Percentiles rank a stretch among this genome's conserved stretches.
Evolutionary conservation across 2,113 vertebrate genomes (phyloP).

Genomic region (Pseudorhombus dupliciocellatus): DNA sequence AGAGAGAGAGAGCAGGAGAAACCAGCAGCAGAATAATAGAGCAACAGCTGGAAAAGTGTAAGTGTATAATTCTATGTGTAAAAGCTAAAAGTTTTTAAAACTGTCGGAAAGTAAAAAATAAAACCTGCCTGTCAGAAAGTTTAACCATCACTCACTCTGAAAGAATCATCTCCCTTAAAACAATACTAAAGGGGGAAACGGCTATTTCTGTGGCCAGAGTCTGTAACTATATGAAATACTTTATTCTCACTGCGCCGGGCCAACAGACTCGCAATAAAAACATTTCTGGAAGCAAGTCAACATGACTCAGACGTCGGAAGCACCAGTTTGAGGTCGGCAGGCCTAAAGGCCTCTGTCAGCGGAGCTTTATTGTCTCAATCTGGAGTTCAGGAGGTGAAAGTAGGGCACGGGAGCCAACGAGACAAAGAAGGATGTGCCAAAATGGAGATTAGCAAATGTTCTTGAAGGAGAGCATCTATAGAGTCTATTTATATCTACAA

Average conservation of each 20-base stretch:
- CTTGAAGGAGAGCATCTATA: conserved; percentile 6
- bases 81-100: background rate
- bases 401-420: background rate
- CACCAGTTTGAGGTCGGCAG: conserved; percentile 7
- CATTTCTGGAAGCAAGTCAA: conserved; percentile 55
- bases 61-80: background rate
- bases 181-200: background rate
- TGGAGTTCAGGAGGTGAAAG: conserved; percentile 16
- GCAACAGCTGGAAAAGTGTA: too few species aligned
- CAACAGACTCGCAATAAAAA: conserved; percentile 67
- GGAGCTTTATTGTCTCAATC: conserved; percentile 58
- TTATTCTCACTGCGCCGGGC: conserved; percentile 38
- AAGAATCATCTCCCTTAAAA: conserved; percentile 12
- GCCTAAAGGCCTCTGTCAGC: conserved; percentile 26
- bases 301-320: conserved; percentile 17
- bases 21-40: background rate
- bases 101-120: background rate
- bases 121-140: conserved; percentile 23
- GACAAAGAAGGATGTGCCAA: conserved; percentile 8
- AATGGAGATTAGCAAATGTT: background rate
- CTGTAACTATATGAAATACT: conserved; percentile 37
- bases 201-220: conserved; percentile 20
- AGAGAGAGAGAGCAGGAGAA: background rate
- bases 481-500: background rate
- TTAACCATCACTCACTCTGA: background rate